These are phyloP conservation scores for Chlorops oryzae DNA, from an alignment of 1,140 invertebrate genomes.

Conservation along the genomic window DNA sequence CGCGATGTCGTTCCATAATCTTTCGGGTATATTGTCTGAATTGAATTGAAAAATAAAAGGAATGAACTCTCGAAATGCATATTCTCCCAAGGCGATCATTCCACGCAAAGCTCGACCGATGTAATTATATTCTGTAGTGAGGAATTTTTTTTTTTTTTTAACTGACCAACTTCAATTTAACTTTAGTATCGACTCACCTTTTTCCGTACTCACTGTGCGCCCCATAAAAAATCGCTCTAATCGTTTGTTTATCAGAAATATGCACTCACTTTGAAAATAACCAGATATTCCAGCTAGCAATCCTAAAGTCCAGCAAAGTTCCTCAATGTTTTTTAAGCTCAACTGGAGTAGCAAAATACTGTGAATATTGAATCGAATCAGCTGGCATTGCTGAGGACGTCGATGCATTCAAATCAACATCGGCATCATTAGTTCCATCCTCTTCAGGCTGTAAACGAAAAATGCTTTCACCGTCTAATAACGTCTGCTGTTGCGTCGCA, in stretches of 20 bases:
- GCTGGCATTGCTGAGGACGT: no score
- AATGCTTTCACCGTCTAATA: no score
- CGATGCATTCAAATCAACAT: no score
- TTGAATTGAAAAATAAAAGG: conserved; percentile 40
- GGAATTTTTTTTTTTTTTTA: not conserved
- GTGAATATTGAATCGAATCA: no score
- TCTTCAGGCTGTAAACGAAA: no score
- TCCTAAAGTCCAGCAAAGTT: conserved; percentile 39
- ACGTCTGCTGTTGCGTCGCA: no score
- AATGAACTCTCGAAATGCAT: conserved; percentile 43
- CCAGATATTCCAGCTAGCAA: conserved; percentile 32
- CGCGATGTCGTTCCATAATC: conserved; percentile 30
- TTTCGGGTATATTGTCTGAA: conserved; percentile 25
- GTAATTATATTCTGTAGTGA: conserved; percentile 29
- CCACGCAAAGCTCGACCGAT: conserved; percentile 35
- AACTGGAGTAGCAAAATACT: conserved; percentile 35
- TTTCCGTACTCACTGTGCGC: conserved; percentile 25
- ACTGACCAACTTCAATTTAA: not conserved
- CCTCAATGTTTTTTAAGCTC: conserved; percentile 25
- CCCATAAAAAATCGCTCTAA: conserved; percentile 35
- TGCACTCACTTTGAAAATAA: conserved; percentile 36
- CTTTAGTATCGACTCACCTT: conserved; percentile 18
- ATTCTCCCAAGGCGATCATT: conserved; percentile 39
- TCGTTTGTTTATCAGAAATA: conserved; percentile 33
- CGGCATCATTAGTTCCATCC: no score